Conservation (phyloP, 37 sponge, comb jelly and placozoan genomes). For the Tethya wilhelma region DNA sequence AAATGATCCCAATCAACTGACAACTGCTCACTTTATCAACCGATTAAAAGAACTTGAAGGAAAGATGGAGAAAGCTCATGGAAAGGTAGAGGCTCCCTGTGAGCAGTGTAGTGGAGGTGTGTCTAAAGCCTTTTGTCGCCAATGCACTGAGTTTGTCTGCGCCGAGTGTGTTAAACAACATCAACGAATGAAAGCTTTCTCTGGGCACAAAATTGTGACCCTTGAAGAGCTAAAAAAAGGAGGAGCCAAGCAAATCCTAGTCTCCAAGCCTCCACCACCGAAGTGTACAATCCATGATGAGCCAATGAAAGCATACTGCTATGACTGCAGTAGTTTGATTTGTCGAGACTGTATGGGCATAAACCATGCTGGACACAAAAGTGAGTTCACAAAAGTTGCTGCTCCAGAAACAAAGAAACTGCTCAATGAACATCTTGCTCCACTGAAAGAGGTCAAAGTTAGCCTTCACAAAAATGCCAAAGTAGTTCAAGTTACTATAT, state of each 20-base stretch:
- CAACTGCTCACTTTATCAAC: slow-evolving; percentile 35
- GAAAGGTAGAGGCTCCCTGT: slow-evolving; percentile 27
- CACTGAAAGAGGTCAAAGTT: slow-evolving; percentile 5
- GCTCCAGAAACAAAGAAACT: slow-evolving; percentile 17
- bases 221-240: too few species aligned
- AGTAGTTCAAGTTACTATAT: background rate
- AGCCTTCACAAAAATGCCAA: background rate
- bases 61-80: slow-evolving; percentile 27
- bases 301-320: slow-evolving; percentile 27
- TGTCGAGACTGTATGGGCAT: slow-evolving; percentile 17
- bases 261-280: background rate
- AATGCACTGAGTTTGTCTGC: slow-evolving; percentile 29
- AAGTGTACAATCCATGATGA: slow-evolving; percentile 8
- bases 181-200: slow-evolving; percentile 15
- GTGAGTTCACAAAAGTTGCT: slow-evolving; percentile 10
- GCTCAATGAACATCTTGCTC: background rate
- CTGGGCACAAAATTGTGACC: slow-evolving; percentile 1
- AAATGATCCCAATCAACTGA: slow-evolving; percentile 3
- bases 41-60: slow-evolving; percentile 26
- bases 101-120: slow-evolving; percentile 7
- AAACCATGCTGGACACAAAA: slow-evolving; percentile 11
- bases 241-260: too few species aligned
- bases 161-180: slow-evolving; percentile 6
- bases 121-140: slow-evolving; percentile 29
- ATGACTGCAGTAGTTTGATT: slow-evolving; percentile 26